A percentile compares a stretch with the other conserved stretches of the same genome.
Conservation (phyloP, 2,888 invertebrate genomes). For the Eledona agricola region DNA sequence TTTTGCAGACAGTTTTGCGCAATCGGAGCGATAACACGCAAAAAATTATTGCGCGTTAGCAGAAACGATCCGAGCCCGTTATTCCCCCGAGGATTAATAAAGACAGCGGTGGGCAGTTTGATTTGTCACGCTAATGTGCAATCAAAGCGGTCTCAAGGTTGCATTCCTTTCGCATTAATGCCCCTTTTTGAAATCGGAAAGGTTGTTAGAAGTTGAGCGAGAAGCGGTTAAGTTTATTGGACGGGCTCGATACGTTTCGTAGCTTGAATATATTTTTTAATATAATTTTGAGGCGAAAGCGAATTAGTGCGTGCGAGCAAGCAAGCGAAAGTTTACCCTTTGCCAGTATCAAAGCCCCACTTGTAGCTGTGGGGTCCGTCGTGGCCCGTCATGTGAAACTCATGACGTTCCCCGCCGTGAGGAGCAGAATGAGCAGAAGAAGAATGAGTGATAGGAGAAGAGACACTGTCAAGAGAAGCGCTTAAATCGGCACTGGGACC, state of each 20-base stretch:
- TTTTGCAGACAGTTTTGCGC: conserved; percentile 19
- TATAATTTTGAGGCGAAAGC: no score
- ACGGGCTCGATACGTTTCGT: no score
- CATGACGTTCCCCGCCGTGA: conserved; percentile 66
- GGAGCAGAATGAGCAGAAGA: conserved; percentile 36
- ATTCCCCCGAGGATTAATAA: no score
- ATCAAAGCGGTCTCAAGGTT: conserved; percentile 3
- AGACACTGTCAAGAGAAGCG: conserved; percentile 49
- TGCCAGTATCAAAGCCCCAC: conserved; percentile 85
- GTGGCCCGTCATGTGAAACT: conserved; percentile 85
- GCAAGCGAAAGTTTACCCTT: conserved; percentile 69
- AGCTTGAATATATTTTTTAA: no score
- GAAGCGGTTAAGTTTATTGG: no score
- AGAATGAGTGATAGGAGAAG: conserved; percentile 38
- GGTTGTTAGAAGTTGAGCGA: no score
- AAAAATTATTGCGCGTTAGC: no score
- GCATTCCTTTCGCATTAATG: neutral
- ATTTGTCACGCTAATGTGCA: no score
- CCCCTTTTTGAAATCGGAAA: no score
- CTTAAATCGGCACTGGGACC: conserved; percentile 46
- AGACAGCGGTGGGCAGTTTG: no score
- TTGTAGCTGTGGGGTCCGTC: conserved; percentile 84
- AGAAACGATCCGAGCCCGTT: no score
- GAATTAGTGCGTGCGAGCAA: no score
- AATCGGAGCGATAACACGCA: conserved; percentile 12